Percentiles rank a stretch among this genome's conserved stretches.
phyloP scores from a whole-genome alignment of 2,113 vertebrate genomes.

The Panurus biarmicus region DNA sequence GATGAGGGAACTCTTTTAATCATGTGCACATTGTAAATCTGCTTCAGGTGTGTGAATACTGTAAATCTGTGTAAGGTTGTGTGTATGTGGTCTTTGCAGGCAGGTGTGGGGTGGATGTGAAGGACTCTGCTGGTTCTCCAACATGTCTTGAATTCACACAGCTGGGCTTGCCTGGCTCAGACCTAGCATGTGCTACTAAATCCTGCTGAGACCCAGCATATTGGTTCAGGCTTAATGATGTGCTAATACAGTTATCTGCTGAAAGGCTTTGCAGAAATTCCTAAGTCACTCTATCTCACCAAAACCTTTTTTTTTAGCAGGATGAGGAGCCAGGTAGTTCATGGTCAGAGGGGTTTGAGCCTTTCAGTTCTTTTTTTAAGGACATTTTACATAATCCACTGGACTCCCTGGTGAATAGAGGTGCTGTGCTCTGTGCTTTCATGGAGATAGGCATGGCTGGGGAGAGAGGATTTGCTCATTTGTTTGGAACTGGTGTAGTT shows the following conservation, averaged over 20 bases:
- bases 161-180: background rate
- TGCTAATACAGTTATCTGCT: background rate
- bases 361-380: background rate
- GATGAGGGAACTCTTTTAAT: background rate
- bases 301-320: background rate
- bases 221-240: background rate
- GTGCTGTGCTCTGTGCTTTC: background rate
- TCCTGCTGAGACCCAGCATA: background rate
- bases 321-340: background rate
- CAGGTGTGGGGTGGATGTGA: background rate
- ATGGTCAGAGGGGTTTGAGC: background rate
- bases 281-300: background rate
- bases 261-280: background rate
- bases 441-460: background rate
- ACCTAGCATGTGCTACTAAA: background rate
- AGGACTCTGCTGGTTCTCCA: background rate
- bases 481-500: background rate
- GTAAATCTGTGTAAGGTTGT: background rate
- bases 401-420: background rate
- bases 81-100: background rate
- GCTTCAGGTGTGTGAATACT: background rate
- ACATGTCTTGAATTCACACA: fast-evolving
- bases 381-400: background rate
- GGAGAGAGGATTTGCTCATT: background rate
- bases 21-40: background rate